These are phyloP conservation scores for Mus caroli DNA, from an alignment of 2,797 vertebrate species.

Conservation along the genomic window DNA sequence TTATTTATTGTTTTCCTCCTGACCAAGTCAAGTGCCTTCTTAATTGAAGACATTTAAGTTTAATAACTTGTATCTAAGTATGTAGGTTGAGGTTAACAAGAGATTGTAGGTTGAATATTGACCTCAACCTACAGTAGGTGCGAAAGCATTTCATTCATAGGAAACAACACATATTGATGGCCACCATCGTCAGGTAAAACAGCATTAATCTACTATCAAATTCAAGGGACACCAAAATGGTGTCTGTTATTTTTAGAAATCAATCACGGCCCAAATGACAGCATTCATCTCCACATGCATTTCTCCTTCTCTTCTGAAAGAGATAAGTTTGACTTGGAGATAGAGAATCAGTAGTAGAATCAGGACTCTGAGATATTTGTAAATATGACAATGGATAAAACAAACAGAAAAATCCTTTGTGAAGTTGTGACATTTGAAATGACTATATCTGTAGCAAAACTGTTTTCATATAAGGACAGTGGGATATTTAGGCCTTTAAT, in stretches of 20 bases:
- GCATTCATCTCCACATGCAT: slow-evolving; percentile 55
- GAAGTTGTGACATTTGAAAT: background rate
- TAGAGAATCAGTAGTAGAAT: background rate
- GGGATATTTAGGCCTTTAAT: background rate
- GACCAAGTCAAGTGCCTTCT: slow-evolving; percentile 12
- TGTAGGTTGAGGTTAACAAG: background rate
- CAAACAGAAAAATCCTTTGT: background rate
- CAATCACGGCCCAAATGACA: slow-evolving; percentile 67
- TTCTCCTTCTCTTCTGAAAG: slow-evolving; percentile 17
- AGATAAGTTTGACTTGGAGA: slow-evolving; percentile 29
- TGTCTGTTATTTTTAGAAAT: slow-evolving; percentile 67
- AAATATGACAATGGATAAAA: slow-evolving; percentile 11
- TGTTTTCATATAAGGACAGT: background rate
- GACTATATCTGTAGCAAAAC: background rate
- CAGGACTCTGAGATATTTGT: background rate
- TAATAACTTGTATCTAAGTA: slow-evolving; percentile 26
- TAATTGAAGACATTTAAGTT: slow-evolving; percentile 42
- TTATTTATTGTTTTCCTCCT: slow-evolving; percentile 41
- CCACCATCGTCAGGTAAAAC: slow-evolving; percentile 44
- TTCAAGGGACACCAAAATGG: slow-evolving; percentile 67
- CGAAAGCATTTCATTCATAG: slow-evolving; percentile 45
- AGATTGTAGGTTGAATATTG: slow-evolving; percentile 27
- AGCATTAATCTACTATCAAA: slow-evolving; percentile 70
- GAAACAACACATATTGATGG: slow-evolving; percentile 57
- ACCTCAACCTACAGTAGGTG: background rate